phyloP scores from a whole-genome alignment of 2,113 vertebrate species.

The Spilogale gracilis region DNA sequence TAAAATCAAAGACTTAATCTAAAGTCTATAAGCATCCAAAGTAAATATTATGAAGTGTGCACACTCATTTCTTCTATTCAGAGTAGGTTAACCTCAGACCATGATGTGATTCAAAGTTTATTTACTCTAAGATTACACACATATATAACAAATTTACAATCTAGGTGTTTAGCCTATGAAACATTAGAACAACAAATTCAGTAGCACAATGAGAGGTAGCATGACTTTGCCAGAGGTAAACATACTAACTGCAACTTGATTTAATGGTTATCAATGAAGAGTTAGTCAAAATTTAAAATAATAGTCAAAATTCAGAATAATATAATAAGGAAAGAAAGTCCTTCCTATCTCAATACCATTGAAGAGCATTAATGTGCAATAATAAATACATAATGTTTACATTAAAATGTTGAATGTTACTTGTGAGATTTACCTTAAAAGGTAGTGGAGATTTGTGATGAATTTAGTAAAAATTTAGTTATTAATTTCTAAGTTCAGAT shows the following conservation, averaged over 20 bases:
- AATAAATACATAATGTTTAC: not conserved
- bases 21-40: not conserved
- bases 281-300: conserved; percentile 15
- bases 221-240: not conserved
- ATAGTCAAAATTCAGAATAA: not conserved
- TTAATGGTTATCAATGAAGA: not conserved
- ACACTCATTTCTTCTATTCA: not conserved
- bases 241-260: not conserved
- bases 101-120: not conserved
- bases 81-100: not conserved
- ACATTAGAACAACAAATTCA: not conserved
- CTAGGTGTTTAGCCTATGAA: not conserved
- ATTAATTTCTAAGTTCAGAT: not conserved
- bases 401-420: not conserved
- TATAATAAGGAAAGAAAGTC: not conserved
- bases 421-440: not conserved
- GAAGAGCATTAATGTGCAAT: not conserved
- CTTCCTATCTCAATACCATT: not conserved
- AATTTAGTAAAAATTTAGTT: not conserved
- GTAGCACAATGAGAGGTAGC: not conserved
- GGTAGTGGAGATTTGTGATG: not conserved
- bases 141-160: not conserved
- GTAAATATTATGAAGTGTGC: not conserved
- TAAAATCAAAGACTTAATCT: not conserved
- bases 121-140: not conserved